Conservation (phyloP, 2,888 invertebrate species). For the Hirtodrosophila confusa region DNA sequence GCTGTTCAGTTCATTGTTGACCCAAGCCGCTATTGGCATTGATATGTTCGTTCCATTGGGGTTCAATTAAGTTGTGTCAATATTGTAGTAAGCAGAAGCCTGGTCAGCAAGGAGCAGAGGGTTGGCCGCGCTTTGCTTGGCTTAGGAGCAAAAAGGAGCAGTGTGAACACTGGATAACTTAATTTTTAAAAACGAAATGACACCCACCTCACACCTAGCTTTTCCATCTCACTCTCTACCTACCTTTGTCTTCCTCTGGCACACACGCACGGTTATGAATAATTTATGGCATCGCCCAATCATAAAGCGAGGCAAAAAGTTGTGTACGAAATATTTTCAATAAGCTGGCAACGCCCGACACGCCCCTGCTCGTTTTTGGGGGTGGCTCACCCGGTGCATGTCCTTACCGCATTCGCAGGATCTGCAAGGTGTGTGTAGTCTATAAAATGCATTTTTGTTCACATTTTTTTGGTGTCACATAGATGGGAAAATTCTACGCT, state of each 20-base stretch:
- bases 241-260: constrained; percentile 45
- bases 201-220: constrained; percentile 6
- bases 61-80: constrained; percentile 80
- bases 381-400: constrained; percentile 6
- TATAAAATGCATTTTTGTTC: too few species aligned
- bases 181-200: constrained; percentile 3
- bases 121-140: not conserved
- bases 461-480: too few species aligned
- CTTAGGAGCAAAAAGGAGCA: too few species aligned
- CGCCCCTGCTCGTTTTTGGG: constrained; percentile 43
- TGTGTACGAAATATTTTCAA: constrained; percentile 52
- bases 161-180: too few species aligned
- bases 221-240: constrained; percentile 20
- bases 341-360: constrained; percentile 59
- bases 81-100: constrained; percentile 67
- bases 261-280: constrained; percentile 65
- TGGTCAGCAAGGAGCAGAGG: constrained; percentile 6
- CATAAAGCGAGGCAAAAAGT: constrained; percentile 64
- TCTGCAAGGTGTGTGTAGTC: too few species aligned
- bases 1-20: constrained; percentile 74
- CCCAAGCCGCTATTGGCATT: constrained; percentile 55
- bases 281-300: constrained; percentile 81
- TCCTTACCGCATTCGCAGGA: not conserved
- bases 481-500: too few species aligned
- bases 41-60: constrained; percentile 56